Conservation (phyloP, 2,888 invertebrate genomes). For the Xanthorhoe designata region DNA sequence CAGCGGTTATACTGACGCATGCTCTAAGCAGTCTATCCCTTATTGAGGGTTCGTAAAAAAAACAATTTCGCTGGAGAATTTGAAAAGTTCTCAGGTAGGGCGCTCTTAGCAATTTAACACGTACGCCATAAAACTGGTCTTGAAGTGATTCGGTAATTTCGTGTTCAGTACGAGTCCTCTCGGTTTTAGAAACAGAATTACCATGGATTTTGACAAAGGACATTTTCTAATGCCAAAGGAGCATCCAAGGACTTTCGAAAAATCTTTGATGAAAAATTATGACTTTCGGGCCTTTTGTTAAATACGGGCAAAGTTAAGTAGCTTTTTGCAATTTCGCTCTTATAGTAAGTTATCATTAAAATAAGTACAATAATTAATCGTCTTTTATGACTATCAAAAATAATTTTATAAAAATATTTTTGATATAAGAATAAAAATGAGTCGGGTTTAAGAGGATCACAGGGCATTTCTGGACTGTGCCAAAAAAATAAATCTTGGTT, state of each 20-base stretch:
- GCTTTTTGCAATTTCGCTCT: too few species aligned
- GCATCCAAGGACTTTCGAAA: neutral
- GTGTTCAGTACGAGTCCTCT: slow-evolving; percentile 38
- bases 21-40: neutral
- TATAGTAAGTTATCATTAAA: too few species aligned
- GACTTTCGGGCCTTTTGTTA: neutral
- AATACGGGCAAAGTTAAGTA: too few species aligned
- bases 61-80: slow-evolving; percentile 56
- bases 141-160: slow-evolving; percentile 49
- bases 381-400: too few species aligned
- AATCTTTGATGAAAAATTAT: neutral
- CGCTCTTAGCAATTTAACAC: slow-evolving; percentile 50
- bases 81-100: slow-evolving; percentile 51
- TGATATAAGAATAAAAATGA: too few species aligned
- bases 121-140: slow-evolving; percentile 45
- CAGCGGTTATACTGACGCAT: neutral
- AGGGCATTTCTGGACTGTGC: too few species aligned
- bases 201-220: slow-evolving; percentile 6
- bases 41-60: slow-evolving; percentile 51
- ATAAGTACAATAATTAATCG: too few species aligned
- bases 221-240: neutral
- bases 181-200: slow-evolving; percentile 22
- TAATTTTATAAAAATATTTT: too few species aligned
- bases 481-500: too few species aligned
- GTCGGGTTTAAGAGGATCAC: too few species aligned